A percentile compares a stretch with the other conserved stretches of the same genome.
These are phyloP conservation scores for Cephus pulcher DNA, from an alignment of 2,888 invertebrate genomes.

Conservation along the genomic window DNA sequence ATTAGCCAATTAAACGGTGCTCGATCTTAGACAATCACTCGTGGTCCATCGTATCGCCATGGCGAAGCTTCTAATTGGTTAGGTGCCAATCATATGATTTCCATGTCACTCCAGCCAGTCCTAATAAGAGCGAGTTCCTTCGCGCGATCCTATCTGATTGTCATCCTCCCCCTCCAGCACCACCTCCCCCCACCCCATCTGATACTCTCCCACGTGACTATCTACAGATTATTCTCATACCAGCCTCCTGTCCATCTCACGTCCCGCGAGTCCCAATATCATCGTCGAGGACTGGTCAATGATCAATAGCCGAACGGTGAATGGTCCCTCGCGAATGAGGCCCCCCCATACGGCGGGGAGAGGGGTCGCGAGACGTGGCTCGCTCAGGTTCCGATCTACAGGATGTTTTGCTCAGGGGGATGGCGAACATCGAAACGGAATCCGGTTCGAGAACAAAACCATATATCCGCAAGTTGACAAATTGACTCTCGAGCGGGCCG, in stretches of 20 bases:
- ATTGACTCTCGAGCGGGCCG: constrained; percentile 50
- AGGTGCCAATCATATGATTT: constrained; percentile 22
- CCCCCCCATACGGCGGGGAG: neutral
- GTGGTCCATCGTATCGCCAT: constrained; percentile 8
- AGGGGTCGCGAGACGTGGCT: neutral
- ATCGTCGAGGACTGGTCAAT: neutral
- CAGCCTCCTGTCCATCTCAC: neutral
- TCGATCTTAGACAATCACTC: constrained; percentile 9
- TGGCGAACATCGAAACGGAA: constrained; percentile 57
- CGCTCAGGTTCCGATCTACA: neutral
- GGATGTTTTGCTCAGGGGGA: constrained; percentile 46
- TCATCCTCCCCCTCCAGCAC: neutral
- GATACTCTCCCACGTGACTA: neutral
- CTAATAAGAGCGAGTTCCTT: neutral
- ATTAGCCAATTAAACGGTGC: constrained; percentile 20
- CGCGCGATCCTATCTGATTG: neutral
- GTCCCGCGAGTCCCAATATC: neutral
- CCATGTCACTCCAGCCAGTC: constrained; percentile 4
- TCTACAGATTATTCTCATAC: neutral
- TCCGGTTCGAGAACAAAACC: constrained; percentile 60
- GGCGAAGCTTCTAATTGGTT: constrained; percentile 15
- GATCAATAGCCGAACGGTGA: neutral
- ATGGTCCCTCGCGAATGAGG: neutral
- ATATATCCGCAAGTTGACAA: constrained; percentile 56
- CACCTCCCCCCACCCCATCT: neutral